A percentile compares a stretch with the other conserved stretches of the same genome.
Evolutionary conservation across 2,113 vertebrate genomes (phyloP).

Genomic region (chimpanzee (Pan troglodytes)): NHGRI_mPanTro3-v2.1_pri NC_072408.2:113521501-113522000

Average conservation of each 20-base stretch:
- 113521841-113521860: neutral
- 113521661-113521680: rapidly evolving
- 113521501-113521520: neutral
- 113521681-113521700: neutral
- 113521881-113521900: neutral
- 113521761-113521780: neutral
- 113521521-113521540: neutral
- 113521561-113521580: neutral
- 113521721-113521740: neutral
- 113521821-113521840: neutral
- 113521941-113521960: neutral
- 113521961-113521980: neutral
- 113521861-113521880: neutral
- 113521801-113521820: neutral
- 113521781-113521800: neutral
- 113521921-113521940: neutral
- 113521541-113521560: neutral
- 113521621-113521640: neutral
- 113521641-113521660: no score
- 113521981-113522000: neutral
- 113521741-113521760: neutral
- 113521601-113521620: neutral
- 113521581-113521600: neutral
- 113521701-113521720: neutral
- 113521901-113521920: neutral